Base-by-base conservation (phyloP, 2,113 vertebrate species). In the Oncorhynchus gorbuscha region DNA sequence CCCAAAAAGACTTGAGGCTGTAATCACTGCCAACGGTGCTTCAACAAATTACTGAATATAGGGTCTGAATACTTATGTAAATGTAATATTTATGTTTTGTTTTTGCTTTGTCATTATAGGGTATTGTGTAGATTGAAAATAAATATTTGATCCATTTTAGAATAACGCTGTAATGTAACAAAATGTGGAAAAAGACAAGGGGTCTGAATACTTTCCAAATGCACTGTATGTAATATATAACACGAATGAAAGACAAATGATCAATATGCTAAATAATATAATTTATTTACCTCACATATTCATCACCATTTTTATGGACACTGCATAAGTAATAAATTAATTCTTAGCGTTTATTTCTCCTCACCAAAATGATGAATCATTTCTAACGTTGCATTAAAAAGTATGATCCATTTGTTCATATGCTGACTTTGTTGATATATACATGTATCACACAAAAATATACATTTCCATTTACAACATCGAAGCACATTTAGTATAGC, bases 381-480 rank as follows among this genome's bases (percentile, higher is more conserved):
- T 93, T 93, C 73, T 72, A 92, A 45, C 84, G 88, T 87, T 72
- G 85, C 84, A 85, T 90, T 94, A 89, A 92, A 91, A 93, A 94
- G 87, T 89, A 90, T 90, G 90, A 85, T 92, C 81, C 80, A 91
- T 91, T 86, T 83, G 45, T 77, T 81, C 69, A 71, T 85, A 73
- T 82, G 20, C 6, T 79, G 11, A 75, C 73, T 64, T 55, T 39
- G 28, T 76, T 76, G 26, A 51, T 80, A 88, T 82, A 82, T 84
- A 95, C 91, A 89, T 93, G 83, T 91, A 92, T 92, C 90, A 95
- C 93, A 96, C 89, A 96, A 96, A 96, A 95, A 97, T 94, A 96
- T 94, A 94, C 71, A 85, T 89, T 93, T 90, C 90, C 88, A 74
- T 86, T 88, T 86, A 89, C 86, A 74, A 93, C 92, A 88, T 85